Conservation (phyloP, 1,140 invertebrate species). For the Trinorchestia longiramus region DNA sequence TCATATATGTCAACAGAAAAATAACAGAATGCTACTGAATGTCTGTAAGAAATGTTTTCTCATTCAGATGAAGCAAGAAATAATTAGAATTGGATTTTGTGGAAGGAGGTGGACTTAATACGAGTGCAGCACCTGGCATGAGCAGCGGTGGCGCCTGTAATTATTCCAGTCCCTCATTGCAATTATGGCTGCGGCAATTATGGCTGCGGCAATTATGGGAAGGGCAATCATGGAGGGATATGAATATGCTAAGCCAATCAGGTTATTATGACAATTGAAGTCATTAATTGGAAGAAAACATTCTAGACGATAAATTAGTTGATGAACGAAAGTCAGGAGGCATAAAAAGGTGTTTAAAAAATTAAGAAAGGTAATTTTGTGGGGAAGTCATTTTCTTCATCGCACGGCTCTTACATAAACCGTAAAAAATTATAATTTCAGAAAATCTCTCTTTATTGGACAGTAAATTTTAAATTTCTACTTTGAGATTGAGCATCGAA, state of each 20-base stretch:
- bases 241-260: conserved; percentile 44
- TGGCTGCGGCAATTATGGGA: background rate
- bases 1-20: too few species aligned
- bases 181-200: conserved; percentile 2
- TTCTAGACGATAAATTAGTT: background rate
- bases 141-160: background rate
- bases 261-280: conserved; percentile 39
- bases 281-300: conserved; percentile 11
- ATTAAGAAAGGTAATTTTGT: background rate
- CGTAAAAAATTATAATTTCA: background rate
- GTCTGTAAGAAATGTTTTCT: background rate
- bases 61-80: background rate
- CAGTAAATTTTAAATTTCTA: too few species aligned
- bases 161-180: background rate
- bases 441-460: too few species aligned
- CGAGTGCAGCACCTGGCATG: background rate
- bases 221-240: conserved; percentile 29
- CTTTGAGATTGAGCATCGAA: too few species aligned
- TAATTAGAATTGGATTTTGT: background rate
- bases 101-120: background rate
- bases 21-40: background rate
- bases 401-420: background rate
- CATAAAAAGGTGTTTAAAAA: background rate
- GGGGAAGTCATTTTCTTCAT: background rate
- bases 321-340: background rate